Evolutionary conservation across 2,113 vertebrate genomes (phyloP).

Genomic region (Ascaphus truei): DNA sequence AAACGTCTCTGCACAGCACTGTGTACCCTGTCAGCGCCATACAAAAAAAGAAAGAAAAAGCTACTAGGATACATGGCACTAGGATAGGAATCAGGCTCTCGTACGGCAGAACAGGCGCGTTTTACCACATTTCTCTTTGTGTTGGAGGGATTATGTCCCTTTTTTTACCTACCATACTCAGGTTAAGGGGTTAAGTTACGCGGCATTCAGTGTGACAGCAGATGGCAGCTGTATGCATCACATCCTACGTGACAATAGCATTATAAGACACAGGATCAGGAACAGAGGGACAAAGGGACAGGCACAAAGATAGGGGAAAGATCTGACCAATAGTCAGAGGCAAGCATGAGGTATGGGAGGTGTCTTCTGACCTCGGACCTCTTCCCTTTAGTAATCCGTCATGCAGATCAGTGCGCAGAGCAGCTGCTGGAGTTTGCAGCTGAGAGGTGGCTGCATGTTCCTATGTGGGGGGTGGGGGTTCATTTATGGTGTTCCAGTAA

Average conservation of each 20-base stretch:
- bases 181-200: not conserved
- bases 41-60: no score
- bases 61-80: no score
- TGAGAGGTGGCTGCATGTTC: not conserved
- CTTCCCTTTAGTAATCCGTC: not conserved
- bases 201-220: not conserved
- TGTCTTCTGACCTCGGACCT: not conserved
- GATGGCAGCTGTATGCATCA: not conserved
- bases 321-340: not conserved
- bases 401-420: not conserved
- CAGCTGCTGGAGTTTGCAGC: not conserved
- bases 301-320: not conserved
- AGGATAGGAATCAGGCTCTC: no score
- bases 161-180: no score
- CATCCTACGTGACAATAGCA: not conserved
- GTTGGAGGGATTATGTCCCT: no score
- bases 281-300: not conserved
- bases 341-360: not conserved
- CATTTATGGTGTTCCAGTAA: no score
- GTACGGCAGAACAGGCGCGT: no score
- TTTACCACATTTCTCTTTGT: no score
- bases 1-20: no score
- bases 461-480: not conserved
- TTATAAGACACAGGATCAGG: not conserved
- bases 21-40: no score